phyloP scores from a whole-genome alignment of 1,140 invertebrate species.

The Vanessa atalanta region DNA sequence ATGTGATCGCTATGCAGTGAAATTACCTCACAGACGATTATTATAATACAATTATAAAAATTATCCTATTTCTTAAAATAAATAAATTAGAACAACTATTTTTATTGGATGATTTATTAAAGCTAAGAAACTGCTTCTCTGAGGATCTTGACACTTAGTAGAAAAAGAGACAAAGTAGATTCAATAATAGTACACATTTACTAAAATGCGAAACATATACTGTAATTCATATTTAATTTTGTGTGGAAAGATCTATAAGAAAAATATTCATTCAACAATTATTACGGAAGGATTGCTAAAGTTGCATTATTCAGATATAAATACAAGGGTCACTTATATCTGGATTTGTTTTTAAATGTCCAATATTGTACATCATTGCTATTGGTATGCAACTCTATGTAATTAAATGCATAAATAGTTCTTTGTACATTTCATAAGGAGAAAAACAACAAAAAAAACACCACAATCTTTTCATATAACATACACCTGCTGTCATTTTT shows the following conservation, averaged over 20 bases:
- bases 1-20: conserved; percentile 47
- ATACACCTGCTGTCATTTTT: not conserved
- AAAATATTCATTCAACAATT: not conserved
- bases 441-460: conserved; percentile 1
- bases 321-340: not conserved
- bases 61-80: conserved; percentile 61
- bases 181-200: conserved; percentile 1
- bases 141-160: conserved; percentile 7
- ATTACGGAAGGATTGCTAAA: not conserved
- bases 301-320: not conserved
- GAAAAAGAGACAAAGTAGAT: not conserved
- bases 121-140: conserved; percentile 4
- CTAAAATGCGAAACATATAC: not conserved
- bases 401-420: conserved; percentile 13
- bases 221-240: not conserved
- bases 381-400: conserved; percentile 3
- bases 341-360: not conserved
- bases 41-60: conserved; percentile 54
- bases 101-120: conserved; percentile 9
- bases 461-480: not conserved
- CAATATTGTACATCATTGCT: not conserved
- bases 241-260: not conserved
- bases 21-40: conserved; percentile 34
- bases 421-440: conserved; percentile 5
- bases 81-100: conserved; percentile 56